phyloP scores from a whole-genome alignment of 2,113 vertebrate genomes.

The Puma concolor region DNA sequence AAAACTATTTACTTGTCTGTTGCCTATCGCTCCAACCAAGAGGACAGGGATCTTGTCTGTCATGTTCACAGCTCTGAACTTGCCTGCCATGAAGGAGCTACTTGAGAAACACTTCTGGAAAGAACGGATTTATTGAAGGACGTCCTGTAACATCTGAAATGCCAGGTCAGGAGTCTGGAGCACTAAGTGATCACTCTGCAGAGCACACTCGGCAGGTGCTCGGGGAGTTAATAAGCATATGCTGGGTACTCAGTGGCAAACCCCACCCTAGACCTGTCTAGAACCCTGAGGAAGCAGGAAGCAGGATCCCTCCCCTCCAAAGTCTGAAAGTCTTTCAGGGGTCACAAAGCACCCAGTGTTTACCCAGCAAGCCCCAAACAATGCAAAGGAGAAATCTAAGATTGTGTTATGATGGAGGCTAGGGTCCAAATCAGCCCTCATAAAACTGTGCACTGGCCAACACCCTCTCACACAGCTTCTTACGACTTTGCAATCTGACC shows the following conservation, averaged over 20 bases:
- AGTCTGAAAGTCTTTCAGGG: slow-evolving; percentile 11
- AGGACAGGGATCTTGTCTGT: not conserved
- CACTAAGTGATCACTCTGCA: not conserved
- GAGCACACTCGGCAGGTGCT: not conserved
- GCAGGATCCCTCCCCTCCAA: not conserved
- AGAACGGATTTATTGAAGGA: not conserved
- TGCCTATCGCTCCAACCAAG: not conserved
- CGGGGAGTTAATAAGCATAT: not conserved
- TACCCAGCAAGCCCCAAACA: slow-evolving; percentile 70
- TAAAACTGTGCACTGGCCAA: not conserved
- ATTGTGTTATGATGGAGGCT: not conserved
- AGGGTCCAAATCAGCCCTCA: slow-evolving; percentile 5
- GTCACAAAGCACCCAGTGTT: slow-evolving; percentile 50
- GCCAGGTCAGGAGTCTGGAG: accelerated
- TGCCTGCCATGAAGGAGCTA: not conserved
- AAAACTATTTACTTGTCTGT: not conserved
- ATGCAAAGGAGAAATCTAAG: not conserved
- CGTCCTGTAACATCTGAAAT: not conserved
- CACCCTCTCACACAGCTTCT: not conserved
- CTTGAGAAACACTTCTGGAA: not conserved
- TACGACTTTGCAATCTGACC: slow-evolving; percentile 29
- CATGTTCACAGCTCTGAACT: not conserved
- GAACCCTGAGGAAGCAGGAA: not conserved
- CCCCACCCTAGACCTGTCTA: not conserved
- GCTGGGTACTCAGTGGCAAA: not conserved